Evolutionary conservation across 2,113 vertebrate genomes (phyloP), one percentile per base, ranked within the genome.

Genomic region (Ovis canadensis): DNA sequence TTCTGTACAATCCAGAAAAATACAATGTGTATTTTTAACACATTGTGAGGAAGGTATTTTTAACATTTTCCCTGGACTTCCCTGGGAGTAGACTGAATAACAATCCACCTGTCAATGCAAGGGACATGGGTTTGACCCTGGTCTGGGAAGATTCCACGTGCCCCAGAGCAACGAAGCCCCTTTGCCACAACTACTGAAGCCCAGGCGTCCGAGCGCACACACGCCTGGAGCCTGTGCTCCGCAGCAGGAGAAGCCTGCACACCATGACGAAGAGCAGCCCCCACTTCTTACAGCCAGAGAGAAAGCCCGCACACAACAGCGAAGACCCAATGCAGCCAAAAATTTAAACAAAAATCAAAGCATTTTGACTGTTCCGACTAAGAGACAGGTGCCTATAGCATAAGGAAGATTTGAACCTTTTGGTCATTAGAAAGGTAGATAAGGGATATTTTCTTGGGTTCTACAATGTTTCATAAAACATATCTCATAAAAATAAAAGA

Each of bases 221-320:
- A 0, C 1, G 1, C 19, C 19, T 12, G 67, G 64, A 40, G n/a
- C n/a, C 19, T 71, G 33, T 71, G 67, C 67, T 6, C 67, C 1
- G 0, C 67, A 71, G 36, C 67, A 6, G 0, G 64, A 36, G 64
- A 71, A 64, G 31, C 31, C 62, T 17, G 3, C 31, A 0, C 31
- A 33, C 31, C 60, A 8, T 0, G 1, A 33, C 7, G 1, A 64
- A 71, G 5, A 40, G 67, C 10, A 71, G 19, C 67, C 67, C n/a
- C n/a, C 19, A 1, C 1, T 36, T 36, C 19, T 6, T 40, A 40
- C n/a, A 71, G 40, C 10, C 11, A 40, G 67, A 40, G 67, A 40
- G n/a, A 6, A 71, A 71, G 67, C 67, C 67, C 5, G 5, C n/a
- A 71, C 19, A 23, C n/a, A 12, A 21, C n/a, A 40, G n/a, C 67